phyloP scores from a whole-genome alignment of 2,888 invertebrate species.

The Eupithecia dodoneata region DNA sequence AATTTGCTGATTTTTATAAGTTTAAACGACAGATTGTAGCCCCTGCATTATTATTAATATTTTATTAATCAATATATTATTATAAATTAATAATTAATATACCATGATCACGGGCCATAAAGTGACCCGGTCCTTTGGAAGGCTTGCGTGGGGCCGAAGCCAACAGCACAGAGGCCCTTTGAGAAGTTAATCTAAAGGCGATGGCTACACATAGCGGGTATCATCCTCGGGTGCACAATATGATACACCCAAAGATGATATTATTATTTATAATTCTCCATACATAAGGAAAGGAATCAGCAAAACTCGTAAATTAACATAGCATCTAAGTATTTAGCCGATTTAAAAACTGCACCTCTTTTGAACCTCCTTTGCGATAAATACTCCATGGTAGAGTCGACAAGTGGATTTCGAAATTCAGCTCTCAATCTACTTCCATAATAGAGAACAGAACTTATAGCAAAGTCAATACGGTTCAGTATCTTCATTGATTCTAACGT shows the following conservation, averaged over 20 bases:
- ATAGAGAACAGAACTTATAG: not conserved
- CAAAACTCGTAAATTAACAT: not conserved
- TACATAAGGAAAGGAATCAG: not conserved
- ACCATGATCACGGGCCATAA: too few species aligned
- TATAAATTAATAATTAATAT: too few species aligned
- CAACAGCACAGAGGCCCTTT: too few species aligned
- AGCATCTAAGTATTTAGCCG: too few species aligned
- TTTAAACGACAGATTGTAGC: not conserved
- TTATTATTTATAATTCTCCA: not conserved
- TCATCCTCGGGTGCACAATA: too few species aligned
- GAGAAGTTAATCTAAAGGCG: too few species aligned
- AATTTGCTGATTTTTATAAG: not conserved
- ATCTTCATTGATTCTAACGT: conserved; percentile 5
- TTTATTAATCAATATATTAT: too few species aligned
- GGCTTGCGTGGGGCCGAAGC: too few species aligned
- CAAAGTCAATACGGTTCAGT: conserved; percentile 6
- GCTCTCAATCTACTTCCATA: not conserved
- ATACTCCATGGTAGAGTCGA: not conserved
- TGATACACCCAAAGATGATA: too few species aligned
- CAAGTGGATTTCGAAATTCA: not conserved
- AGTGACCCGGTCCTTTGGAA: too few species aligned
- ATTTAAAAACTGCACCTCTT: too few species aligned
- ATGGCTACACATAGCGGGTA: too few species aligned
- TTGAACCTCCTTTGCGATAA: not conserved
- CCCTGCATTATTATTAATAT: not conserved